These are phyloP conservation scores for Hemibagrus guttatus DNA, from an alignment of 2,797 vertebrate species.

Conservation along the genomic window DNA sequence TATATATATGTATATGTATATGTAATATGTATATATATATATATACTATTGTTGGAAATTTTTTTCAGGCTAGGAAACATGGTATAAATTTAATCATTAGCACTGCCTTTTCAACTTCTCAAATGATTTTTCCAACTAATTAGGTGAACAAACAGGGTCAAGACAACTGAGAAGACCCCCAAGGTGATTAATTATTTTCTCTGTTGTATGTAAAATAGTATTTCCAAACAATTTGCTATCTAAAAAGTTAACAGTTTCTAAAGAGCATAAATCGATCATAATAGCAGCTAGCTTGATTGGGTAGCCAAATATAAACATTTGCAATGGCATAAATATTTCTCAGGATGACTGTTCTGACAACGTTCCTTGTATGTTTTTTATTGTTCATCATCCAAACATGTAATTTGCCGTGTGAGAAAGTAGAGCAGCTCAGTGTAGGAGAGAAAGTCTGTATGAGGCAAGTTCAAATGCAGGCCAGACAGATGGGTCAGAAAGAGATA, in stretches of 20 bases:
- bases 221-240: slow-evolving; percentile 38
- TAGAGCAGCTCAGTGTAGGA: slow-evolving; percentile 38
- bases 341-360: background rate
- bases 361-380: slow-evolving; percentile 25
- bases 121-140: slow-evolving; percentile 16
- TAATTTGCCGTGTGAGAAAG: slow-evolving; percentile 41
- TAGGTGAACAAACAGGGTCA: slow-evolving; percentile 39
- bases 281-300: slow-evolving; percentile 30
- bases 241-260: background rate
- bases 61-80: background rate
- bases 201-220: slow-evolving; percentile 32
- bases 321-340: slow-evolving; percentile 34
- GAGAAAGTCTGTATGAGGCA: slow-evolving; percentile 31
- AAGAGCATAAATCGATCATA: background rate
- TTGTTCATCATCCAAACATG: background rate
- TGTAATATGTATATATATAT: too few relatives aligned
- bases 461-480: slow-evolving; percentile 43
- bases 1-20: too few relatives aligned
- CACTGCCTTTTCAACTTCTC: slow-evolving; percentile 23
- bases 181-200: slow-evolving; percentile 47
- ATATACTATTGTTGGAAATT: background rate
- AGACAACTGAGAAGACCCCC: background rate
- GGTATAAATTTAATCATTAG: slow-evolving; percentile 11
- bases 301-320: slow-evolving; percentile 29
- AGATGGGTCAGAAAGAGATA: slow-evolving; percentile 31